Evolutionary conservation across 2,888 invertebrate species (phyloP), one percentile per base, ranked within the genome.

Genomic region (Macrosoma leucophasiata): DNA sequence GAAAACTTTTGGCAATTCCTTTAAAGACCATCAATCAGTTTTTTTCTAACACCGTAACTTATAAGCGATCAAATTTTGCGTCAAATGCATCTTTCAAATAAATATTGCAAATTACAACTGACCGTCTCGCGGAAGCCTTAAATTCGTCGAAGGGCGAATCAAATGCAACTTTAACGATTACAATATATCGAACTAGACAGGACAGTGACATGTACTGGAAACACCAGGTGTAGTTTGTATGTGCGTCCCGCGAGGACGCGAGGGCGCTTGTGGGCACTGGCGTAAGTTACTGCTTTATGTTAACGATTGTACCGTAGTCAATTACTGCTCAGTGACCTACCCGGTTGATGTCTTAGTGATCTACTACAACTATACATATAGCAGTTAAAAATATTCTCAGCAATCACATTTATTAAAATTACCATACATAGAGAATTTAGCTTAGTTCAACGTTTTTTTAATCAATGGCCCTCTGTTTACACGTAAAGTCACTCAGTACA

Each of bases 401-500:
- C 78, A 64, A 81, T 82, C 82, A 82, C 82, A 81, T 75, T 78
- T 72, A 79, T 68, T 74, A 71, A 77, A 72, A 73, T 78, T 79
- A 82, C 78, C 74, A 78, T n/a, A n/a, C 70, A 79, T 82, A 81
- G 77, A 82, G 74, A 79, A 71, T 76, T 81, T 81, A 77, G 78
- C 81, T 82, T 79, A 82, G 68, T 77, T 78, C 78, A 78, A 82
- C 79, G 68, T 75, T 74, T 77, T n/a, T n/a, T 78, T 65, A 74
- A 30, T 77, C 81, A 79, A 84, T 84, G 84, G 84, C 82, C 84
- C 82, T 77, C 81, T 75, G 82, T 81, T 82, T 82, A 79, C 84
- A 77, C 78, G 77, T 81, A 79, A 78, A 84, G 82, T 84, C 84
- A 82, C 82, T 84, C 82, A 82, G 81, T 84, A 81, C 82, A 78